These are phyloP conservation scores for Anguilla japonica DNA, from an alignment of 2,113 vertebrate species.

Conservation along the genomic window DNA sequence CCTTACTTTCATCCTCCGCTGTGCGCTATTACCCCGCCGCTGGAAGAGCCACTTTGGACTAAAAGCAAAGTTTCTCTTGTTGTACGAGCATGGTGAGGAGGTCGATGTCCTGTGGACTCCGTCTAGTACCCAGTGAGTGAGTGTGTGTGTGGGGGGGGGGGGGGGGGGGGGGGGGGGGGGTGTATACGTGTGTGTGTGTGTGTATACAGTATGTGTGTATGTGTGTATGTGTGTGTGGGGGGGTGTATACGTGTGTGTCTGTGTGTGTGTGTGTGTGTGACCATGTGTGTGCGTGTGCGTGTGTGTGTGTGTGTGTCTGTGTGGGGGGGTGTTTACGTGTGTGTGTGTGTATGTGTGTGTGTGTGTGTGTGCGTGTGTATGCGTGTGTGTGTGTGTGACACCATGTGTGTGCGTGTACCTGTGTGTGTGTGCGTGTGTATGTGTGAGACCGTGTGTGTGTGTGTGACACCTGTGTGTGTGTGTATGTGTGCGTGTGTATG, in stretches of 20 bases:
- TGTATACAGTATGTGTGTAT: too few relatives aligned
- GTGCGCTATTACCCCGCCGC: conserved; percentile 19
- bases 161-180: not conserved
- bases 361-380: not conserved
- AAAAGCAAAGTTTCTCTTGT: conserved; percentile 20
- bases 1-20: conserved; percentile 30
- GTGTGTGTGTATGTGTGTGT: not conserved
- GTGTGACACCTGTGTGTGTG: too few relatives aligned
- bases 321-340: too few relatives aligned
- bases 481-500: too few relatives aligned
- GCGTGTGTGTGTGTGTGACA: too few relatives aligned
- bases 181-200: not conserved
- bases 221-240: too few relatives aligned
- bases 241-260: too few relatives aligned
- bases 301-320: too few relatives aligned
- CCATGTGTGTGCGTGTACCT: not conserved
- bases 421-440: not conserved
- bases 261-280: too few relatives aligned
- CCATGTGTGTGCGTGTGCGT: too few relatives aligned
- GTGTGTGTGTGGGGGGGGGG: not conserved
- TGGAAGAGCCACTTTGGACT: conserved; percentile 16
- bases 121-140: not conserved
- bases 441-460: too few relatives aligned
- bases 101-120: not conserved
- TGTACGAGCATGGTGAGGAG: not conserved